Conservation (phyloP, 2,888 invertebrate species). For the Chymomyza caudatula region DNA sequence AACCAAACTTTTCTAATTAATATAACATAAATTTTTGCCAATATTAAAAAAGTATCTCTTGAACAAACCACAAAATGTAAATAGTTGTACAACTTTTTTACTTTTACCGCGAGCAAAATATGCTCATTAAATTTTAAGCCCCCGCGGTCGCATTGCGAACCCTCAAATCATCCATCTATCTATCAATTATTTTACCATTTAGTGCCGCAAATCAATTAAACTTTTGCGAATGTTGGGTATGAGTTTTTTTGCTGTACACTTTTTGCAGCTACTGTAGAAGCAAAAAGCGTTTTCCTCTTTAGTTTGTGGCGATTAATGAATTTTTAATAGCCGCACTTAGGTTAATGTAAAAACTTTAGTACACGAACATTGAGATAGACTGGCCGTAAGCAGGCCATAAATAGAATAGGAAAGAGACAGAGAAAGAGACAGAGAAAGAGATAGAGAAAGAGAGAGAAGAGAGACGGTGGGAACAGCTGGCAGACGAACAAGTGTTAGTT, state of each 20-base stretch:
- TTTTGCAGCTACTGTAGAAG: neutral
- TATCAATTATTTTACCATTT: conserved; percentile 68
- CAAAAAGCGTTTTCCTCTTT: conserved; percentile 13
- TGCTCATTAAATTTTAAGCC: conserved; percentile 4
- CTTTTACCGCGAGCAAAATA: neutral
- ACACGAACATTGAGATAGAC: neutral
- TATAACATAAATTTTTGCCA: neutral
- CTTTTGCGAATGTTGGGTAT: conserved; percentile 35
- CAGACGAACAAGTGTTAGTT: too few relatives aligned
- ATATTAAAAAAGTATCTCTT: neutral
- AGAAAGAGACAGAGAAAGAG: neutral
- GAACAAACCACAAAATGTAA: neutral
- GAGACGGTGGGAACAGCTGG: neutral
- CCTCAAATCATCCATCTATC: conserved; percentile 18
- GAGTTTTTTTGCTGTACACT: neutral
- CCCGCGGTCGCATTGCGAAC: neutral
- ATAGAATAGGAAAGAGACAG: neutral
- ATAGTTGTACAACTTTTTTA: conserved; percentile 1
- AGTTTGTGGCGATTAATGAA: conserved; percentile 66
- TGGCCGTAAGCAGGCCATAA: neutral
- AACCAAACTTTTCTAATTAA: conserved; percentile 7
- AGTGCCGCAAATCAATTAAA: conserved; percentile 60
- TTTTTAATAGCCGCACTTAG: conserved; percentile 68
- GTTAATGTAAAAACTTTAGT: conserved; percentile 63
- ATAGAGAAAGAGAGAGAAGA: neutral